Conservation (phyloP, 2,888 invertebrate species). For the Mesochorus sp. region DNA sequence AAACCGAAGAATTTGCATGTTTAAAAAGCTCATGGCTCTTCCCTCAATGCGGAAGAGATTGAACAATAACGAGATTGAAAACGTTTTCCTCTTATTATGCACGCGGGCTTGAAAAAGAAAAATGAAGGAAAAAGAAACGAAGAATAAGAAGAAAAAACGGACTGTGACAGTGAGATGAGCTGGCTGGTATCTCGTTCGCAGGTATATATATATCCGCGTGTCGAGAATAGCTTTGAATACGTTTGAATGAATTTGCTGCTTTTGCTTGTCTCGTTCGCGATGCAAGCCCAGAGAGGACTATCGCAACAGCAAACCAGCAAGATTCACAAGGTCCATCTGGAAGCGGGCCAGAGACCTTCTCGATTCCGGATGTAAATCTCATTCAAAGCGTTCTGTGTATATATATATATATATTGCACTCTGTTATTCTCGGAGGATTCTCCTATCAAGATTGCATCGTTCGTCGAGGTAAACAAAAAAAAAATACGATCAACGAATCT, state of each 20-base stretch:
- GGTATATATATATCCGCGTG: conserved; percentile 69
- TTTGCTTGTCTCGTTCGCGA: conserved; percentile 22
- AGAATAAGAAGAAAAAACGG: conserved; percentile 51
- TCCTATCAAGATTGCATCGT: conserved; percentile 61
- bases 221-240: conserved; percentile 78
- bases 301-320: conserved; percentile 25
- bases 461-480: not conserved
- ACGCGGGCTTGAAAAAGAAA: conserved; percentile 20
- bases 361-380: conserved; percentile 77
- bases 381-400: conserved; percentile 68
- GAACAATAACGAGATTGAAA: conserved; percentile 44
- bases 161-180: conserved; percentile 70
- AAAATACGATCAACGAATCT: conserved; percentile 40
- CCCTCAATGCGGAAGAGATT: conserved; percentile 54
- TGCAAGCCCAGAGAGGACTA: not conserved
- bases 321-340: conserved; percentile 71
- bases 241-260: conserved; percentile 78
- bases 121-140: not conserved
- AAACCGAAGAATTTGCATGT: not conserved
- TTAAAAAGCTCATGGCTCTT: not conserved
- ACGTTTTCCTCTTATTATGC: conserved; percentile 31
- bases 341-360: conserved; percentile 72
- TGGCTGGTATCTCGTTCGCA: conserved; percentile 61
- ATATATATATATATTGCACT: conserved; percentile 61
- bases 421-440: conserved; percentile 57